These are phyloP conservation scores for Gonioctena quinquepunctata DNA, from an alignment of 1,140 invertebrate species.

Conservation along the genomic window DNA sequence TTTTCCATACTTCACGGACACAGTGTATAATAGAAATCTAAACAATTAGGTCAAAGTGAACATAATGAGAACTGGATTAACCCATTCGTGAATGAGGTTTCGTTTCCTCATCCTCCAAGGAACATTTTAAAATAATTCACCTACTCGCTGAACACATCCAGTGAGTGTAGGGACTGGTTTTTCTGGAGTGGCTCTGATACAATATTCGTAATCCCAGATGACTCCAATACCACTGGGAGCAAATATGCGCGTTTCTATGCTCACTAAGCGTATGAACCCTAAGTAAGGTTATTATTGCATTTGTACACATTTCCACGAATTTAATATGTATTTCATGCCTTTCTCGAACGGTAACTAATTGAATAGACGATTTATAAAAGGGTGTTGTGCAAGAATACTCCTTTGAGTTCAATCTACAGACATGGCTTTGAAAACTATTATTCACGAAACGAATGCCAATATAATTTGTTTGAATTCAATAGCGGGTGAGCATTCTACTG, in stretches of 20 bases:
- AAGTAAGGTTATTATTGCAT: conserved; percentile 38
- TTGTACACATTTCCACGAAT: conserved; percentile 28
- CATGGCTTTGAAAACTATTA: too few species aligned
- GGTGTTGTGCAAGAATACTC: background rate
- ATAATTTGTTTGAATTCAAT: too few species aligned
- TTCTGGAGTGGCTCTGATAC: conserved; percentile 37
- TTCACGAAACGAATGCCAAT: too few species aligned
- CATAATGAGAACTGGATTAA: too few species aligned
- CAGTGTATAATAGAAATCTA: too few species aligned
- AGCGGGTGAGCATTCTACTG: too few species aligned
- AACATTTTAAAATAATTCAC: background rate
- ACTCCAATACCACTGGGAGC: conserved; percentile 33
- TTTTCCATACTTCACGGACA: too few species aligned
- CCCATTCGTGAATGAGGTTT: too few species aligned
- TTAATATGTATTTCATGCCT: background rate
- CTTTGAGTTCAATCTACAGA: too few species aligned
- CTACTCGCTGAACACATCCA: background rate
- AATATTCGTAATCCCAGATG: conserved; percentile 44
- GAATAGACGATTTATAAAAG: conserved; percentile 7
- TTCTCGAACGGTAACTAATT: background rate
- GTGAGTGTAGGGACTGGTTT: background rate
- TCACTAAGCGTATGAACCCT: conserved; percentile 42
- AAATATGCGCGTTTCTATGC: conserved; percentile 36
- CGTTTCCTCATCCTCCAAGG: background rate
- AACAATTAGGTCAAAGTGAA: too few species aligned